Percentiles rank a stretch among this genome's conserved stretches.
Conservation (phyloP, 2,888 invertebrate species). For the Xestia ashworthii region DNA sequence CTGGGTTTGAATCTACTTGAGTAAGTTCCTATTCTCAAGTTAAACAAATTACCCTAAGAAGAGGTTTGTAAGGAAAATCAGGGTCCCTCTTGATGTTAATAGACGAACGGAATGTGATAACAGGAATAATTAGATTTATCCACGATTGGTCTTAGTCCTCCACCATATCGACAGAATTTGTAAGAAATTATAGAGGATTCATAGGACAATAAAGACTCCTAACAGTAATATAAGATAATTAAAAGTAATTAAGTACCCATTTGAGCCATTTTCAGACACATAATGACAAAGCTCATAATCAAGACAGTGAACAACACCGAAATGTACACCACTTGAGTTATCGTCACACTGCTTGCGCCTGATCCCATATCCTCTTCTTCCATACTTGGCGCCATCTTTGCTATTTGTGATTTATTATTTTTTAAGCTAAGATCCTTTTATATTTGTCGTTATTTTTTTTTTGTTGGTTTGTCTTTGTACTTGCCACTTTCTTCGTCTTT, state of each 20-base stretch:
- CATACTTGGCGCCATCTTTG: constrained; percentile 56
- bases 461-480: background rate
- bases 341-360: constrained; percentile 25
- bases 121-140: background rate
- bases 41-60: background rate
- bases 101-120: background rate
- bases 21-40: background rate
- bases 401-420: constrained; percentile 21
- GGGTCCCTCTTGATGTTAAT: background rate
- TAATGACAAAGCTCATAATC: constrained; percentile 77
- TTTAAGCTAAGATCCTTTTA: background rate
- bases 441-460: background rate
- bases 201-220: background rate
- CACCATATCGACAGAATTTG: background rate
- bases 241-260: constrained; percentile 71
- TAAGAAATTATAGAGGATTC: background rate
- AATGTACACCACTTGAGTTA: constrained; percentile 61
- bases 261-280: constrained; percentile 77
- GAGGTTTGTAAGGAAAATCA: background rate
- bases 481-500: background rate
- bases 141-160: background rate
- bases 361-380: constrained; percentile 23
- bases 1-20: background rate
- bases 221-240: background rate
- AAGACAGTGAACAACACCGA: constrained; percentile 72